Evolutionary conservation across 2,113 vertebrate genomes (phyloP), one percentile per base, ranked within the genome.

Genomic region (Corvus moneduloides): DNA sequence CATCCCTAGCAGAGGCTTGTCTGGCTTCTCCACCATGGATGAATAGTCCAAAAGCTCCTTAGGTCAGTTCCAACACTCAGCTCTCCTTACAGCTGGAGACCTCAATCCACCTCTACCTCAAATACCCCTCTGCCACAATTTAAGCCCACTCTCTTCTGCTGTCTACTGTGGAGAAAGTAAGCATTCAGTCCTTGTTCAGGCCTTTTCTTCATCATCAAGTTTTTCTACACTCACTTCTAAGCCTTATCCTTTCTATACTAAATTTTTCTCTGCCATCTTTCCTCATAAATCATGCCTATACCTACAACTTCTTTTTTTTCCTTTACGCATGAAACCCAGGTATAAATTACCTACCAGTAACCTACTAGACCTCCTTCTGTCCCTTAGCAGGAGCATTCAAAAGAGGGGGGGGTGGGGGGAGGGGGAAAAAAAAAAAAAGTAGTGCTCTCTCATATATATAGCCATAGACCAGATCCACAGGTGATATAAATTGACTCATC

Each of bases 391-490:
- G 3, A 86, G 1, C 5, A 37, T 1, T 67, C 4, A 2, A 16
- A 58, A n/a, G 1, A n/a, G 26, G 2, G 17, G 43, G 43, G 43
- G 4, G 43, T 7, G 10, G 2, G 13, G 23, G 4, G 26, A 1
- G 7, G 37, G 37, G 37, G 37, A 9, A 9, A 37, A 37, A 37
- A 37, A 37, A 37, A 37, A 5, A 11, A 13, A 37, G 27, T 1
- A 6, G 2, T 20, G 13, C 9, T 37, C 6, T 58, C 33, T 68
- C 33, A 6, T 33, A n/a, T 56, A n/a, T 46, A 48, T 62, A 76
- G 59, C 33, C 35, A 17, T 16, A 16, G 48, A 28, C 41, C 68
- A 95, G 61, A 11, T 33, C 48, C 23, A 41, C 61, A 89, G 79
- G 90, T 94, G 80, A 32, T 66, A 49, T 14, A 39, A 75, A 86